Conservation (phyloP, 1,140 invertebrate species). For the Oedothorax gibbosus region DNA sequence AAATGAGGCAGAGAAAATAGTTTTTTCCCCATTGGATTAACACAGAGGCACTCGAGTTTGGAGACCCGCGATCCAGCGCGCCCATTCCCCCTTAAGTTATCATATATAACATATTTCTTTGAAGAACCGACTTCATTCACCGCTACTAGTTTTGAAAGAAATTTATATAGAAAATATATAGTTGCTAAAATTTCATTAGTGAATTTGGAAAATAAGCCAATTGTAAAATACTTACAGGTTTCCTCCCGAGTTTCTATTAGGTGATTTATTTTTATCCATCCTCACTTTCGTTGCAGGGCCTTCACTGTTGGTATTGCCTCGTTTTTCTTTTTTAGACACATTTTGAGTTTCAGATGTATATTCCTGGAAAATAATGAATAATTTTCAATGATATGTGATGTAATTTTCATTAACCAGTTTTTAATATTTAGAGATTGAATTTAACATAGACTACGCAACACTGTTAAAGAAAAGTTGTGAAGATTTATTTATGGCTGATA, state of each 20-base stretch:
- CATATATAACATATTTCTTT: no score
- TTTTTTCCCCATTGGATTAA: no score
- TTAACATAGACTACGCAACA: neutral
- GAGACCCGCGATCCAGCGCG: no score
- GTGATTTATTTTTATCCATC: constrained; percentile 51
- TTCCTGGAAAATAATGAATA: constrained; percentile 67
- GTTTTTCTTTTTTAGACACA: constrained; percentile 68
- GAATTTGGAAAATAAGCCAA: no score
- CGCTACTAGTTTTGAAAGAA: no score
- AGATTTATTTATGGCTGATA: neutral
- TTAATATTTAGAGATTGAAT: neutral
- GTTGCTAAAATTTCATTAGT: no score
- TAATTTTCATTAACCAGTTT: neutral
- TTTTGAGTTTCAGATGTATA: constrained; percentile 74
- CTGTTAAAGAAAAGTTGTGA: neutral
- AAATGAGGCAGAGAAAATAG: no score
- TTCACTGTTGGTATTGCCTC: constrained; percentile 54
- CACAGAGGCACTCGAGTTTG: no score
- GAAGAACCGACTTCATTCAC: no score
- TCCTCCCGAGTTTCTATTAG: constrained; percentile 63
- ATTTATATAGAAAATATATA: no score
- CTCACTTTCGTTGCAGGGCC: constrained; percentile 20
- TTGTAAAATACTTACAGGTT: constrained; percentile 62
- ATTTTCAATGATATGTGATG: neutral
- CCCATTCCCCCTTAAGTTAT: no score